Conservation (phyloP, 2,113 vertebrate genomes). For the Ageneiosus marmoratus region DNA sequence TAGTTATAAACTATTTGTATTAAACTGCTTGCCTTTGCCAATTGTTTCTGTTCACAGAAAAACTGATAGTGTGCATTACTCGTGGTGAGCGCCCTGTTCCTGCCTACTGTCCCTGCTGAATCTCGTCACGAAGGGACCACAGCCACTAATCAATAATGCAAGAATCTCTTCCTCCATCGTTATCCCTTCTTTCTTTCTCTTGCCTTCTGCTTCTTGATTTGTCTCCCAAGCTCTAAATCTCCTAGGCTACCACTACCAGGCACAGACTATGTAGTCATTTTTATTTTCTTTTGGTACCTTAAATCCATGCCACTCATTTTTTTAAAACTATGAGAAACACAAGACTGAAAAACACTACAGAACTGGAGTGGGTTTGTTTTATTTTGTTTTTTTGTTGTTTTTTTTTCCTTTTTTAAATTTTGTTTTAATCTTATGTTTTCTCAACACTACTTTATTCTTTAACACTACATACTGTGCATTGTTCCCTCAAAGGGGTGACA, state of each 20-base stretch:
- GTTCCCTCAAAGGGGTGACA: neutral
- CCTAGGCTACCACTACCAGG: slow-evolving; percentile 37
- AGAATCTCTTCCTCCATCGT: slow-evolving; percentile 31
- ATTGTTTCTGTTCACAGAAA: slow-evolving; percentile 66
- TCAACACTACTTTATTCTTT: neutral
- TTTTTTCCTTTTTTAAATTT: neutral
- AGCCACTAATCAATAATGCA: slow-evolving; percentile 54
- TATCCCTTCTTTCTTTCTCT: slow-evolving; percentile 45
- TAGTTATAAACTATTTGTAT: no score
- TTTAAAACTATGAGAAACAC: slow-evolving; percentile 15
- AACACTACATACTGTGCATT: slow-evolving; percentile 6
- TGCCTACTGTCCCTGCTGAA: slow-evolving; percentile 76
- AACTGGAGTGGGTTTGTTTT: neutral
- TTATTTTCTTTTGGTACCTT: slow-evolving; percentile 28
- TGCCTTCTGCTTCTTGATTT: slow-evolving; percentile 25
- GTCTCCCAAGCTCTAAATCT: slow-evolving; percentile 18
- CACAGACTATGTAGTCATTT: slow-evolving; percentile 39
- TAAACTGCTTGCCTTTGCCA: slow-evolving; percentile 1
- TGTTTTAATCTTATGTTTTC: neutral
- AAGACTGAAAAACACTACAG: slow-evolving; percentile 25
- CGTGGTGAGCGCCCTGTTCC: slow-evolving; percentile 70
- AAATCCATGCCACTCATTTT: slow-evolving; percentile 24
- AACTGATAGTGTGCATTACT: slow-evolving; percentile 77
- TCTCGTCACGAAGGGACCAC: slow-evolving; percentile 60
- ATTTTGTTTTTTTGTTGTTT: neutral